phyloP scores from a whole-genome alignment of 2,888 invertebrate species.

The Melanostoma mellinum region DNA sequence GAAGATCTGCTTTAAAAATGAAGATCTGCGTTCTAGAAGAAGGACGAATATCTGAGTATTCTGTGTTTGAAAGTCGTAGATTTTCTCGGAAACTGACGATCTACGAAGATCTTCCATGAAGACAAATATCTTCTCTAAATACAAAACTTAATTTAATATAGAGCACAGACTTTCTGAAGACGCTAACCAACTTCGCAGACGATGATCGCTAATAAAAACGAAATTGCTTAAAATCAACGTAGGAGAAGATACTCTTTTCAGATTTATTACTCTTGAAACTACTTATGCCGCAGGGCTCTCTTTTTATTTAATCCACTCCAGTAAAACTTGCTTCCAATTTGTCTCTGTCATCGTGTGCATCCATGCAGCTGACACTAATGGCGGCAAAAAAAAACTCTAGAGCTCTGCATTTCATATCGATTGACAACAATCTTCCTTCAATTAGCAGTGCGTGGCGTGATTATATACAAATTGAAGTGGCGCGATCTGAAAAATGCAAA shows the following conservation, averaged over 20 bases:
- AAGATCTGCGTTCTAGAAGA: too few species aligned
- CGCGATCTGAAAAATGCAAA: slow-evolving; percentile 31
- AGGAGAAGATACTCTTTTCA: too few species aligned
- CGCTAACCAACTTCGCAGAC: too few species aligned
- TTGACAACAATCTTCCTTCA: slow-evolving; percentile 62
- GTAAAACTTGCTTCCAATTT: slow-evolving; percentile 25
- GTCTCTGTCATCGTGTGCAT: slow-evolving; percentile 15
- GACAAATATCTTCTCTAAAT: too few species aligned
- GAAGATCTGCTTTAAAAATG: too few species aligned
- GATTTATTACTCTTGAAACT: too few species aligned
- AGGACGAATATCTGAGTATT: too few species aligned
- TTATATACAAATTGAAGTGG: slow-evolving; percentile 23
- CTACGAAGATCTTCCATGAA: too few species aligned
- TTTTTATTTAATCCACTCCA: background rate
- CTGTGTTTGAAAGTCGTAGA: too few species aligned
- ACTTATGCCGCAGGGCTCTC: background rate
- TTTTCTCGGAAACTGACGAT: too few species aligned
- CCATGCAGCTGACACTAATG: slow-evolving; percentile 27
- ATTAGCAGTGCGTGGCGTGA: slow-evolving; percentile 66
- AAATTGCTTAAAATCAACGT: too few species aligned
- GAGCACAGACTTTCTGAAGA: background rate
- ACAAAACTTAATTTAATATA: background rate
- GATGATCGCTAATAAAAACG: too few species aligned
- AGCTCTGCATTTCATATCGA: slow-evolving; percentile 19
- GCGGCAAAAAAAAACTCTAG: background rate